Conservation (phyloP, 2,797 vertebrate genomes). For the Galago senegalensis region DNA sequence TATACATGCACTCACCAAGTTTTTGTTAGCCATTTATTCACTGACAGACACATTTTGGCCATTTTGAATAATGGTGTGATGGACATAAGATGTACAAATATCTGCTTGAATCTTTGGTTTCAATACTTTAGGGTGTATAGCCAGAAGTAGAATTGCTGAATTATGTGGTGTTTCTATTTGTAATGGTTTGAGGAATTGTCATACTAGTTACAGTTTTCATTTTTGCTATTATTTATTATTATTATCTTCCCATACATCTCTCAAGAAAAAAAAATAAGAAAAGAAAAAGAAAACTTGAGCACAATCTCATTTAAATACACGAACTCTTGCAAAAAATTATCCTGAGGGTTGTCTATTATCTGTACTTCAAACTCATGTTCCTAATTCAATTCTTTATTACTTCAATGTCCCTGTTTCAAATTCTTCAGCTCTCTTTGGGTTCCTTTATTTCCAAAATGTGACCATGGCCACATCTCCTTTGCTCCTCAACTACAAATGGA, state of each 20-base stretch:
- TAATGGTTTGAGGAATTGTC: neutral
- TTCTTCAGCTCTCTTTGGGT: neutral
- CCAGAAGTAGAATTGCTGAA: neutral
- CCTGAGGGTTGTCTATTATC: neutral
- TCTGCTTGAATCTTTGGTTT: neutral
- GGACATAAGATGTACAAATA: neutral
- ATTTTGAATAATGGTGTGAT: neutral
- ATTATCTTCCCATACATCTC: neutral
- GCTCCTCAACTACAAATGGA: neutral
- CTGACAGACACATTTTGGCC: neutral
- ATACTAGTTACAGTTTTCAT: neutral
- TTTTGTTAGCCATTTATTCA: neutral
- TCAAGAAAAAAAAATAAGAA: neutral
- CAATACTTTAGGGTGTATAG: neutral
- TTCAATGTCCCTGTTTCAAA: neutral
- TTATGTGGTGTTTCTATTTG: neutral
- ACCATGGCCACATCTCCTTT: neutral
- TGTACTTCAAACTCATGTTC: neutral
- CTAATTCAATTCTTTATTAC: neutral
- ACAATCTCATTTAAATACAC: neutral
- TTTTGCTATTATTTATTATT: conserved; percentile 21
- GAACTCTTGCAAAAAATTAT: neutral
- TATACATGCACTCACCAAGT: neutral
- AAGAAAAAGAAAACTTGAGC: neutral
- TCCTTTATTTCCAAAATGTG: neutral